A percentile compares a stretch with the other conserved stretches of the same genome.
These are phyloP conservation scores for Salticus scenicus DNA, from an alignment of 2,888 invertebrate genomes.

Conservation along the genomic window DNA sequence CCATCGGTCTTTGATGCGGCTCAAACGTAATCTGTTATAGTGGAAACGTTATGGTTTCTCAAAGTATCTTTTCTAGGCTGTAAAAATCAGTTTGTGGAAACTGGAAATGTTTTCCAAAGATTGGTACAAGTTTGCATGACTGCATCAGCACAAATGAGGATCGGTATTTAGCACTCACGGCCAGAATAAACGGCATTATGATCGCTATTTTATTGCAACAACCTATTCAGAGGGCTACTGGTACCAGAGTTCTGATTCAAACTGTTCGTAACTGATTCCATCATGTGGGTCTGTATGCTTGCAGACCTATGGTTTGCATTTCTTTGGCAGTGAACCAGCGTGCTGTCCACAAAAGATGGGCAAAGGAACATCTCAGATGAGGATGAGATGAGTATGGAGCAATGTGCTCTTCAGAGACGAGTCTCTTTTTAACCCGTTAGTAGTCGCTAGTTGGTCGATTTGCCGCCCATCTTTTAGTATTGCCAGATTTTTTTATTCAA, in stretches of 20 bases:
- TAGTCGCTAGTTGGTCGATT: no score
- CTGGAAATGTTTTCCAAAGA: background rate
- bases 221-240: background rate
- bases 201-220: background rate
- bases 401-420: no score
- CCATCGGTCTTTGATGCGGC: background rate
- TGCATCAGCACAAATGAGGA: background rate
- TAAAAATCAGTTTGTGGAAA: background rate
- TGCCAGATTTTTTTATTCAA: no score
- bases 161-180: background rate
- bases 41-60: background rate
- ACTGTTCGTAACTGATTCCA: background rate
- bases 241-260: background rate
- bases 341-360: background rate
- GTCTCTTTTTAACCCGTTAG: no score
- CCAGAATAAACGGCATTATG: background rate
- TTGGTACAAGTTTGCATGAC: background rate
- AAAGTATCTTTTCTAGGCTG: background rate
- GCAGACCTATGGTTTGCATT: constrained; percentile 2
- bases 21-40: no score
- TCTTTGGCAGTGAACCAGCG: background rate
- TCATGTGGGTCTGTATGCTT: background rate
- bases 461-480: no score
- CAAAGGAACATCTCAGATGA: no score
- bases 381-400: no score